Percentiles rank a stretch among this genome's conserved stretches.
Evolutionary conservation across 35 echinoderm and acorn worm genomes (phyloP).

Genomic region (Nesometra sesokonis): DNA sequence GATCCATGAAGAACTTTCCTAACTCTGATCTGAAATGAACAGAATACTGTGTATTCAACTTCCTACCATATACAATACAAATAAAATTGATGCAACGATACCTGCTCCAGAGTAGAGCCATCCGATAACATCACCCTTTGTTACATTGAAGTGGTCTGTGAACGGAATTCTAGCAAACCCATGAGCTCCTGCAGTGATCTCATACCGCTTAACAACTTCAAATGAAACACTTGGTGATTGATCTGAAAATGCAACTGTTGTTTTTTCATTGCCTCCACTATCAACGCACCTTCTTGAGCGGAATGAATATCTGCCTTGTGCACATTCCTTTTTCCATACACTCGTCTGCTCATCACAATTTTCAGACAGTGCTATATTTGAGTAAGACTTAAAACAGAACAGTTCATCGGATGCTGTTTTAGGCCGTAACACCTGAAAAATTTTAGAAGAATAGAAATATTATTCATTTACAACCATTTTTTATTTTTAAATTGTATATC

Average conservation of each 20-base stretch:
- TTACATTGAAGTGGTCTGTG: not conserved
- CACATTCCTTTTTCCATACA: not conserved
- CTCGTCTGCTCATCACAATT: not conserved
- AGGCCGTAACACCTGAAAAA: not conserved
- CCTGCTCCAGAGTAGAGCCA: not conserved
- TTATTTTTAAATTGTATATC: too few species aligned
- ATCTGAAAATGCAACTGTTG: not conserved
- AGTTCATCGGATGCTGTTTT: not conserved
- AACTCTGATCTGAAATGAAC: too few species aligned
- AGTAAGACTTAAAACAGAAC: not conserved
- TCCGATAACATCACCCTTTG: not conserved
- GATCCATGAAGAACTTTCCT: too few species aligned
- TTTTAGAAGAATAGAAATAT: too few species aligned
- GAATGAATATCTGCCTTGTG: not conserved
- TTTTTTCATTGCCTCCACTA: not conserved
- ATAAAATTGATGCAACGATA: too few species aligned
- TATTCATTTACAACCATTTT: too few species aligned
- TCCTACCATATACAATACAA: too few species aligned
- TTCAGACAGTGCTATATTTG: not conserved
- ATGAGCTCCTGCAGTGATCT: not conserved
- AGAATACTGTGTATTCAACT: too few species aligned
- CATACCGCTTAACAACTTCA: not conserved
- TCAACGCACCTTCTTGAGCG: not conserved
- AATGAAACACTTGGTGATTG: not conserved
- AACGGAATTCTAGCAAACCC: not conserved